Conservation (phyloP, 2,113 vertebrate genomes). For the Craseonycteris thonglongyai region DNA sequence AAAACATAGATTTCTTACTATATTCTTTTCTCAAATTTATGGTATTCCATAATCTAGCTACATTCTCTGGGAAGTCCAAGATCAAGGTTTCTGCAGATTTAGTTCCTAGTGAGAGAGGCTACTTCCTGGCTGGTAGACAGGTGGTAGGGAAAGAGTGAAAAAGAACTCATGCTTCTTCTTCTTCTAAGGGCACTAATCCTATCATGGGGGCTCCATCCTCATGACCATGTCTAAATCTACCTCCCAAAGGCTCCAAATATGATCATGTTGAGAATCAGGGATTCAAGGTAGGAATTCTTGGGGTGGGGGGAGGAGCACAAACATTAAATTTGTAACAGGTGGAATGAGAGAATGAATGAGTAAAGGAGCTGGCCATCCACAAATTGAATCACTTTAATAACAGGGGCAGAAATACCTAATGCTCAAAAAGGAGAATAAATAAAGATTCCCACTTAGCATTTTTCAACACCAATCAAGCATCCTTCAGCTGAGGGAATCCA, state of each 20-base stretch:
- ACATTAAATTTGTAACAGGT: background rate
- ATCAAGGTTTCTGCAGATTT: background rate
- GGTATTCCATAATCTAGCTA: background rate
- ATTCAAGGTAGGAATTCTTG: background rate
- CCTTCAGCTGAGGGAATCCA: background rate
- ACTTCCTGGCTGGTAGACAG: background rate
- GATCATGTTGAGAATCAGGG: background rate
- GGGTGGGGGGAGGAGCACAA: background rate
- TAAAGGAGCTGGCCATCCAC: background rate
- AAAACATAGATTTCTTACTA: background rate
- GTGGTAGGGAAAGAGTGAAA: too few species aligned
- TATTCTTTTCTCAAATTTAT: background rate
- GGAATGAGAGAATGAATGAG: background rate
- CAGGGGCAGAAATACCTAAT: background rate
- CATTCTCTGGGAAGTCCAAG: background rate
- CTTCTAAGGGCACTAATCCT: background rate
- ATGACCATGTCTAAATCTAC: background rate
- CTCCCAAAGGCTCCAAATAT: background rate
- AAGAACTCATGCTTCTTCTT: background rate
- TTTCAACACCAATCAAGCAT: background rate
- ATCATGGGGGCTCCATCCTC: background rate
- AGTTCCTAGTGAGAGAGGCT: background rate
- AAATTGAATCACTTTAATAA: background rate
- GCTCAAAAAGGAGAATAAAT: background rate
- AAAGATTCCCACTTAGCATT: background rate